Percentiles rank a stretch among this genome's conserved stretches.
Conservation (phyloP, 2,113 vertebrate species). For the Crypturellus undulatus region DNA sequence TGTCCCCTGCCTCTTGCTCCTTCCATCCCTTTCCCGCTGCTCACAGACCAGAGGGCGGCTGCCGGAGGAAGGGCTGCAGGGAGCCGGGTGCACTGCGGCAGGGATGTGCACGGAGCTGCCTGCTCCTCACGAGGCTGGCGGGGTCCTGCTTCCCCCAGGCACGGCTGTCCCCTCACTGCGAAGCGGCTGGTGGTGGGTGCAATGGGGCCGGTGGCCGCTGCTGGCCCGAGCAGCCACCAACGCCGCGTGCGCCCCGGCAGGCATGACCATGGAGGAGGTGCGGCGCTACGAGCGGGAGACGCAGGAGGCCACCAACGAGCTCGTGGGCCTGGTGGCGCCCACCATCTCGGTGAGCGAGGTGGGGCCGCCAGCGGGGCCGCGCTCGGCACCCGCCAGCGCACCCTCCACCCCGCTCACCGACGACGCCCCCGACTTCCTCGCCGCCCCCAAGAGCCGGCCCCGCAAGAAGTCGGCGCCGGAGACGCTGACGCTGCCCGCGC, state of each 20-base stretch:
- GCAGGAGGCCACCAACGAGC: constrained; percentile 80
- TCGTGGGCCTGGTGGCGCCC: constrained; percentile 73
- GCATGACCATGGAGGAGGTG: constrained; percentile 81
- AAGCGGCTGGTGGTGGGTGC: background rate
- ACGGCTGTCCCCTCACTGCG: too few species aligned
- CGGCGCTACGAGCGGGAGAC: constrained; percentile 77
- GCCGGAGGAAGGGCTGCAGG: too few species aligned
- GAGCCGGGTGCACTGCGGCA: too few species aligned
- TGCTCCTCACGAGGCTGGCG: background rate
- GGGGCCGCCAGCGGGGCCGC: constrained; percentile 35
- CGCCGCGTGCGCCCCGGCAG: constrained; percentile 54
- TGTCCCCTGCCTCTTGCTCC: background rate
- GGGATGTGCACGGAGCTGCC: too few species aligned
- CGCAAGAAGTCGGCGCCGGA: constrained; percentile 79
- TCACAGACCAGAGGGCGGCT: background rate
- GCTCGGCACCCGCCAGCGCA: constrained; percentile 66
- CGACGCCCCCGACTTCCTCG: constrained; percentile 77
- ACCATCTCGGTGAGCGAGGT: constrained; percentile 70
- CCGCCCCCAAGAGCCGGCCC: constrained; percentile 66
- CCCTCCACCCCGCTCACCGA: constrained; percentile 74
- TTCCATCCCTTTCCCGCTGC: background rate
- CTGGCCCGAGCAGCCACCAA: background rate
- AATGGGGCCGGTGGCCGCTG: background rate
- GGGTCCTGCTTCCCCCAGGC: background rate
- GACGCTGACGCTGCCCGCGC: constrained; percentile 68